These are phyloP conservation scores for Ormyrus thymus DNA, from an alignment of 2,888 invertebrate species.

Conservation along the genomic window DNA sequence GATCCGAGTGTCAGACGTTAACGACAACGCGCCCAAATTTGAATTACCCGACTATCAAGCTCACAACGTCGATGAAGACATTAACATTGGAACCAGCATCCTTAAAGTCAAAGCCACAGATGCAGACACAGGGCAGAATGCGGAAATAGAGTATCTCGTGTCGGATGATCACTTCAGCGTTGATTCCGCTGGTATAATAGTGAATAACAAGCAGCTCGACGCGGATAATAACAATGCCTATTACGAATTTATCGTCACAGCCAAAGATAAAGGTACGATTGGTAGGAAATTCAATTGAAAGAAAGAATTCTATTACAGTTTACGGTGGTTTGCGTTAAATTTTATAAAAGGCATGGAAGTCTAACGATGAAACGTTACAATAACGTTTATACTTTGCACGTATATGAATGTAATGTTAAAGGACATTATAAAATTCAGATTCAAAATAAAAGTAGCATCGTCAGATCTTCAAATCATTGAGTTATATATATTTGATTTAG, in stretches of 20 bases:
- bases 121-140: slow-evolving; percentile 95
- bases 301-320: too few relatives aligned
- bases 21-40: slow-evolving; percentile 97
- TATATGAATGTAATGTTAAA: too few relatives aligned
- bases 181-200: slow-evolving; percentile 93
- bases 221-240: slow-evolving; percentile 98
- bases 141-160: slow-evolving; percentile 94
- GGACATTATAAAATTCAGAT: too few relatives aligned
- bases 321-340: too few relatives aligned
- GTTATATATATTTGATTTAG: too few relatives aligned
- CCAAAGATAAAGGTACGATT: slow-evolving; percentile 88
- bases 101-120: slow-evolving; percentile 97
- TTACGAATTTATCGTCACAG: slow-evolving; percentile 95
- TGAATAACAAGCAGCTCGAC: slow-evolving; percentile 93
- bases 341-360: too few relatives aligned
- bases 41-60: slow-evolving; percentile 98
- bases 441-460: background rate
- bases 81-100: slow-evolving; percentile 93
- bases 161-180: slow-evolving; percentile 96
- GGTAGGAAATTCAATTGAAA: too few relatives aligned
- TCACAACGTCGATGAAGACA: slow-evolving; percentile 96
- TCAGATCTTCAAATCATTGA: background rate
- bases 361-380: too few relatives aligned
- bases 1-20: slow-evolving; percentile 95
- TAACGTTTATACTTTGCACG: too few relatives aligned